phyloP scores from a whole-genome alignment of 2,888 invertebrate species.

The Cheilosia soror region DNA sequence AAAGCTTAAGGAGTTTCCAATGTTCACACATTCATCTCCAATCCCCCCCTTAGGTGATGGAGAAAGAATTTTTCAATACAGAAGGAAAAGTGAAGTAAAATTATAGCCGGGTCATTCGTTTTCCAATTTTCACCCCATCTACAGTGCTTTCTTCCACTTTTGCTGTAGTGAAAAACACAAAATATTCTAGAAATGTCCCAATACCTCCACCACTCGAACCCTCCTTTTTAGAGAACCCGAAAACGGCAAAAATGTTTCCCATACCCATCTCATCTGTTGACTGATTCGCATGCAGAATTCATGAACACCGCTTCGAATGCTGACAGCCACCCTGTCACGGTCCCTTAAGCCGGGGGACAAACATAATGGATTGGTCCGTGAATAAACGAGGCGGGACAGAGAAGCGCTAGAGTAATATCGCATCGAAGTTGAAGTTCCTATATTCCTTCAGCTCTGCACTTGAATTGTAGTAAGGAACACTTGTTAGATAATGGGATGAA shows the following conservation, averaged over 20 bases:
- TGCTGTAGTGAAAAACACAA: conserved; percentile 13
- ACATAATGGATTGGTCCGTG: conserved; percentile 69
- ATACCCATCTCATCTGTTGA: conserved; percentile 62
- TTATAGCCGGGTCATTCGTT: conserved; percentile 60
- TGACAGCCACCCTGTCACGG: conserved; percentile 60
- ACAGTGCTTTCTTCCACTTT: not conserved
- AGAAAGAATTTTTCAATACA: conserved; percentile 30
- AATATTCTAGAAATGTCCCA: conserved; percentile 49
- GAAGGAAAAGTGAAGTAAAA: conserved; percentile 43
- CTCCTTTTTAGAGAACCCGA: not conserved
- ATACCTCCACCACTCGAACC: conserved; percentile 2
- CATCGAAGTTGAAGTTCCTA: conserved; percentile 28
- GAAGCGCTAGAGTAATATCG: conserved; percentile 34
- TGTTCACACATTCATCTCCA: conserved; percentile 35
- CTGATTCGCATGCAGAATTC: conserved; percentile 62
- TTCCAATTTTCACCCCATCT: conserved; percentile 64
- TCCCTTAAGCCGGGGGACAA: conserved; percentile 62
- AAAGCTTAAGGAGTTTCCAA: conserved; percentile 22
- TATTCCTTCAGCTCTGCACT: conserved; percentile 23
- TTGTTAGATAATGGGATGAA: conserved; percentile 66
- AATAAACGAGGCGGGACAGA: conserved; percentile 66
- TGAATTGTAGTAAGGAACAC: conserved; percentile 43
- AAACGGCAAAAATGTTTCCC: conserved; percentile 20
- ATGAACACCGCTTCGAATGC: conserved; percentile 53
- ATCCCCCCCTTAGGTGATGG: conserved; percentile 17